Evolutionary conservation across 1,140 invertebrate species (phyloP).

Genomic region (Drosophila prosaltans): DNA sequence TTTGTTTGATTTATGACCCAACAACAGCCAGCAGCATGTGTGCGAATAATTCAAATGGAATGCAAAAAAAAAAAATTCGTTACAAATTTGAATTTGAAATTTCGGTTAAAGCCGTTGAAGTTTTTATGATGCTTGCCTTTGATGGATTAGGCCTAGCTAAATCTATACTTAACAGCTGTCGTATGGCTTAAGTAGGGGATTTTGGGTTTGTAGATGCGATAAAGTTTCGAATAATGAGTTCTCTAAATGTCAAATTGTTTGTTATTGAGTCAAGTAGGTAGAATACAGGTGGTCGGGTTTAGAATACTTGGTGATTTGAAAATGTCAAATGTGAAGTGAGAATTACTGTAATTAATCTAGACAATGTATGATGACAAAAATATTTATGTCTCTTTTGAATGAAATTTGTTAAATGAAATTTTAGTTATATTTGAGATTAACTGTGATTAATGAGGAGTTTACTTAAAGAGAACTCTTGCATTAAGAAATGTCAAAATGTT

Average conservation of each 20-base stretch:
- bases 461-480: too few species aligned
- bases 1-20: not conserved
- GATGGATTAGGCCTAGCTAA: not conserved
- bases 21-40: too few species aligned
- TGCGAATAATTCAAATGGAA: not conserved
- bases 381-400: too few species aligned
- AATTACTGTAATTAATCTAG: not conserved
- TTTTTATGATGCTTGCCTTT: not conserved
- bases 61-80: not conserved
- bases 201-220: not conserved
- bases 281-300: not conserved
- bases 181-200: not conserved
- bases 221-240: not conserved
- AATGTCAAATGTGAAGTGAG: not conserved
- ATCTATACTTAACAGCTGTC: not conserved
- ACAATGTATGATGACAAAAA: not conserved
- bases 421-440: too few species aligned
- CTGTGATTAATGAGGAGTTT: too few species aligned
- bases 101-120: not conserved
- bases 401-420: too few species aligned
- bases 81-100: conserved; percentile 3
- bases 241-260: not conserved
- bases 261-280: not conserved
- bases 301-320: not conserved
- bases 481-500: too few species aligned